Base-by-base conservation (phyloP, 2,888 invertebrate species). In the Eremobia ochroleuca region DNA sequence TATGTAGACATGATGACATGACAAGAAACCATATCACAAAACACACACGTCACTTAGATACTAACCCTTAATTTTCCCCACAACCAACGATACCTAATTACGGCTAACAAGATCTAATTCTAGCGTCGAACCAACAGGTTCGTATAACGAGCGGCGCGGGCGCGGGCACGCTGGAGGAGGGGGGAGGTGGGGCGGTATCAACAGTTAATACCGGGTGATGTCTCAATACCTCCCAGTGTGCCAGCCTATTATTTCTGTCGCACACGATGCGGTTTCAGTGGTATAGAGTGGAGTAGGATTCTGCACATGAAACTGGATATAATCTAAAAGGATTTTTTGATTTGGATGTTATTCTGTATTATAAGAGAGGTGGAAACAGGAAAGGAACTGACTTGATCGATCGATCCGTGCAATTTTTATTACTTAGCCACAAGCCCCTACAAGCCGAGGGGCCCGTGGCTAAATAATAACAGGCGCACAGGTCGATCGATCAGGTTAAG, bases 161-260 rank as follows among this genome's bases (percentile, higher is more conserved):
- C 61, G 77, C 66, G 68, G 28, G 13, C 25, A 34, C 11, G 25
- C n/a, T 13, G 61, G 46, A 13, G 37, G 61, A 18, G 25, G 15
- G 61, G 52, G 31, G 62, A 18, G 76, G 66, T 58, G 73, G 77
- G 81, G 81, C 85, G 84, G 87, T 83, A 88, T 88, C 90, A 87
- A 85, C 89, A 88, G 83, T 89, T 95, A 95, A 94, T 95, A 93
- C 94, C 89, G 92, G 85, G 94, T 97, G 97, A 97, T 97, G 97
- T 97, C 97, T 97, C 97, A 97, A 97, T 97, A 95, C 97, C 96
- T 96, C 97, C 97, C 97, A 96, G 95, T 91, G 94, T 94, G 96
- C 93, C 91, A 94, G 95, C 95, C 96, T 97, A 96, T 96, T 97
- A 97, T 97, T 96, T 96, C 95, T 94, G 94, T 94, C 94, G 92